Conservation (phyloP, 2,797 vertebrate genomes). For the Pelochelys cantorii region DNA sequence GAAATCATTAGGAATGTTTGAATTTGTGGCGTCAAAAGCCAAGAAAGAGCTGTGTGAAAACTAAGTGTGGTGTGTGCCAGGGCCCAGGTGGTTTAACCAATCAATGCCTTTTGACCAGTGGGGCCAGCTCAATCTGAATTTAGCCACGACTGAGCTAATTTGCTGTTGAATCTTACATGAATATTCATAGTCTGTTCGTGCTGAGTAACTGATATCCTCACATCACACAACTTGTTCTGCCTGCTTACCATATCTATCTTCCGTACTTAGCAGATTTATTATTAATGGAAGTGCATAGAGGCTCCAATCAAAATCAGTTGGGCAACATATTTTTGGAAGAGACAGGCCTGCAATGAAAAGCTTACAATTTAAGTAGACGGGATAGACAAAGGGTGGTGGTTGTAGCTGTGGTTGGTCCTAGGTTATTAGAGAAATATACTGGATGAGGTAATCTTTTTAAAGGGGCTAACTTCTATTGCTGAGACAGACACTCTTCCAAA, state of each 20-base stretch:
- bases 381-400: not conserved
- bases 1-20: accelerated
- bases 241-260: not conserved
- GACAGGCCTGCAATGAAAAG: not conserved
- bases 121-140: not conserved
- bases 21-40: not conserved
- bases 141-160: not conserved
- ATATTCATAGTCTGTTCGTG: not conserved
- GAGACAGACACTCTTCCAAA: no score
- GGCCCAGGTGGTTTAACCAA: not conserved
- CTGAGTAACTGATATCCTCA: not conserved
- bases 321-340: not conserved
- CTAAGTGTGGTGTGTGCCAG: not conserved
- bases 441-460: not conserved
- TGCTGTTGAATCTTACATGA: not conserved
- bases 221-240: not conserved
- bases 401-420: not conserved
- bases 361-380: not conserved
- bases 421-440: not conserved
- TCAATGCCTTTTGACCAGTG: not conserved
- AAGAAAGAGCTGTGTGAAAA: not conserved
- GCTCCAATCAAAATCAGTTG: not conserved
- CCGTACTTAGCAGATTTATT: not conserved
- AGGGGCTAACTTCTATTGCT: no score
- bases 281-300: not conserved